phyloP scores from a whole-genome alignment of 2,113 vertebrate genomes.

The Ailuropoda melanoleuca region DNA sequence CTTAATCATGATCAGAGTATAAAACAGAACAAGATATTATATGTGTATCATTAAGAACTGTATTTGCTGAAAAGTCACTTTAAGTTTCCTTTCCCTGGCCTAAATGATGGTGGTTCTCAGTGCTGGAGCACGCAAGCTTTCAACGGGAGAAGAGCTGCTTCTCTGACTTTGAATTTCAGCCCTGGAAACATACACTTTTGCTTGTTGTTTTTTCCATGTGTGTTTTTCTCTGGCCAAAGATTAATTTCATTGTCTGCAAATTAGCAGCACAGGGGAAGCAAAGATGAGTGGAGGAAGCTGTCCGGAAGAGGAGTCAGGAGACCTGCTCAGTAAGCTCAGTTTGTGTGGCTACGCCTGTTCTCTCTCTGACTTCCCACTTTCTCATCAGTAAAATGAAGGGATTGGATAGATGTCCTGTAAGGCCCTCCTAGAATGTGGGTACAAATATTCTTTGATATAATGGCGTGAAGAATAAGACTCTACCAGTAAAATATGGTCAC shows the following conservation, averaged over 20 bases:
- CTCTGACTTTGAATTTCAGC: not conserved
- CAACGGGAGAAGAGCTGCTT: not conserved
- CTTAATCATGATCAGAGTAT: slow-evolving; percentile 69
- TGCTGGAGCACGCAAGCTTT: not conserved
- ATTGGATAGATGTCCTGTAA: not conserved
- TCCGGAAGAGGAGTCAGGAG: not conserved
- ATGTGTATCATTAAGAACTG: slow-evolving; percentile 63
- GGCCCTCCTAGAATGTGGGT: not conserved
- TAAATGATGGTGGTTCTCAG: not conserved
- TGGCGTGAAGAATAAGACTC: not conserved
- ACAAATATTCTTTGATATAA: not conserved
- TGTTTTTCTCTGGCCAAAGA: not conserved
- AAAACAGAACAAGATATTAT: slow-evolving; percentile 69
- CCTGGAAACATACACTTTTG: not conserved
- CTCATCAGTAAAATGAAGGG: not conserved
- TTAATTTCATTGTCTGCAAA: slow-evolving; percentile 16
- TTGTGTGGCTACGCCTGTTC: not conserved
- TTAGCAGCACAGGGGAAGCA: not conserved
- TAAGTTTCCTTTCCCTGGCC: slow-evolving; percentile 46
- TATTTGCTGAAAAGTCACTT: slow-evolving; percentile 67
- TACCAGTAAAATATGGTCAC: not conserved
- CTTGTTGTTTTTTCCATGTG: not conserved
- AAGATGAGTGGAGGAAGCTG: not conserved
- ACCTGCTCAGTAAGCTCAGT: not conserved
- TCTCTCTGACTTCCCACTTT: not conserved